Conservation (phyloP, 2,797 vertebrate species). For the Coregonus ussuriensis region DNA sequence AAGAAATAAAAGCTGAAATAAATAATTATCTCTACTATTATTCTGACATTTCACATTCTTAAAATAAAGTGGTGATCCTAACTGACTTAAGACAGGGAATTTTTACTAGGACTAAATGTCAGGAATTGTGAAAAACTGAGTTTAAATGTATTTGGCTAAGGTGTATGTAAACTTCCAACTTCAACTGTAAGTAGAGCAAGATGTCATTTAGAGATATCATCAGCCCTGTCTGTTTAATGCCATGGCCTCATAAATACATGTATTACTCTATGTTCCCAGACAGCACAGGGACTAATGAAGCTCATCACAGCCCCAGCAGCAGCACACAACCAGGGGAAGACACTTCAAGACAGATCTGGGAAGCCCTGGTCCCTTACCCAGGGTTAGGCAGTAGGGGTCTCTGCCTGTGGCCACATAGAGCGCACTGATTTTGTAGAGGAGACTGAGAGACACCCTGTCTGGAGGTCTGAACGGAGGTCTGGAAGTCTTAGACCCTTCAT, state of each 20-base stretch:
- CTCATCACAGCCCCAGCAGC: constrained; percentile 27
- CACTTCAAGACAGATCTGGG: neutral
- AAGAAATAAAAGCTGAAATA: too few relatives aligned
- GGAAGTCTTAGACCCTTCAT: neutral
- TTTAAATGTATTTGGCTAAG: too few relatives aligned
- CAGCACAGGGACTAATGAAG: constrained; percentile 27
- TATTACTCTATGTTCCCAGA: constrained; percentile 36
- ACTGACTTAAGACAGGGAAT: too few relatives aligned
- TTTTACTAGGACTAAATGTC: too few relatives aligned
- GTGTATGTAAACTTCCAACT: too few relatives aligned
- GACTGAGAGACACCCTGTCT: constrained; percentile 3
- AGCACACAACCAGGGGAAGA: constrained; percentile 24
- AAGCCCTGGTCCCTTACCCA: neutral
- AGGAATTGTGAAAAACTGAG: too few relatives aligned
- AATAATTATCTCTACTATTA: too few relatives aligned
- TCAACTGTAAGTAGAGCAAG: constrained; percentile 4
- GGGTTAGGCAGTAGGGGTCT: constrained; percentile 2
- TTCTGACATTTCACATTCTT: too few relatives aligned
- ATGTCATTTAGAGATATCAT: constrained; percentile 47
- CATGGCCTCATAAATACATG: constrained; percentile 37
- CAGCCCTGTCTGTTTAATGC: constrained; percentile 49
- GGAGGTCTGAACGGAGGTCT: neutral
- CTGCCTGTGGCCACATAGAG: neutral
- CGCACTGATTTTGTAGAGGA: constrained; percentile 6
- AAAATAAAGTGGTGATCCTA: too few relatives aligned